These are phyloP conservation scores for Neotragus pygmaeus DNA, from an alignment of 2,113 vertebrate genomes.

Conservation along the genomic window DNA sequence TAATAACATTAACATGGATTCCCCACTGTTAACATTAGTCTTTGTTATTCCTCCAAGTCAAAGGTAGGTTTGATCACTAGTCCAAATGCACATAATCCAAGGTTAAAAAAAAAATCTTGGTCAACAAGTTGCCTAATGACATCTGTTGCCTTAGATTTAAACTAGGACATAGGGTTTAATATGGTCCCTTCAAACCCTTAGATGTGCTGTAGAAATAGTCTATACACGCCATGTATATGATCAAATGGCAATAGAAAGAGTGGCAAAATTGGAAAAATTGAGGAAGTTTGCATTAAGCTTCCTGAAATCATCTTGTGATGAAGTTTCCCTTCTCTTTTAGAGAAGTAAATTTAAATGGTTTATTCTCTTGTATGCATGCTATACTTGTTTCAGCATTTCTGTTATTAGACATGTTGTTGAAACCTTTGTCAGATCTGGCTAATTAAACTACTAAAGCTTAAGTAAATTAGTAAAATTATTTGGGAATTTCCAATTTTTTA, in stretches of 20 bases:
- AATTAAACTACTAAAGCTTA: neutral
- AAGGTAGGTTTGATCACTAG: neutral
- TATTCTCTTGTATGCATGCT: neutral
- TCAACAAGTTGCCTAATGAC: neutral
- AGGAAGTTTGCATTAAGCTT: neutral
- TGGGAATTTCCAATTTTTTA: neutral
- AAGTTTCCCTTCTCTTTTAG: neutral
- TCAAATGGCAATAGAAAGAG: neutral
- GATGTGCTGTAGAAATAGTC: neutral
- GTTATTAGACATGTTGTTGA: neutral
- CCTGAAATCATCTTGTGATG: neutral
- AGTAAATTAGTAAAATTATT: neutral
- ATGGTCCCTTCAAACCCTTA: neutral
- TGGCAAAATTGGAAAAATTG: fast-evolving
- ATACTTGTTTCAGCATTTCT: neutral
- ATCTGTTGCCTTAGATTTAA: neutral
- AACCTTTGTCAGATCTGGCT: neutral
- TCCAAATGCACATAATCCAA: neutral
- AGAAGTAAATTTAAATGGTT: neutral
- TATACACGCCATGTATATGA: neutral
- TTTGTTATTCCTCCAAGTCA: neutral
- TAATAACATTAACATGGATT: neutral
- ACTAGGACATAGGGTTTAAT: neutral
- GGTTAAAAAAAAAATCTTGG: neutral
- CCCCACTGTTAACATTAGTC: neutral